These are phyloP conservation scores for Eupleurogrammus muticus DNA, from an alignment of 2,797 vertebrate genomes.

Conservation along the genomic window DNA sequence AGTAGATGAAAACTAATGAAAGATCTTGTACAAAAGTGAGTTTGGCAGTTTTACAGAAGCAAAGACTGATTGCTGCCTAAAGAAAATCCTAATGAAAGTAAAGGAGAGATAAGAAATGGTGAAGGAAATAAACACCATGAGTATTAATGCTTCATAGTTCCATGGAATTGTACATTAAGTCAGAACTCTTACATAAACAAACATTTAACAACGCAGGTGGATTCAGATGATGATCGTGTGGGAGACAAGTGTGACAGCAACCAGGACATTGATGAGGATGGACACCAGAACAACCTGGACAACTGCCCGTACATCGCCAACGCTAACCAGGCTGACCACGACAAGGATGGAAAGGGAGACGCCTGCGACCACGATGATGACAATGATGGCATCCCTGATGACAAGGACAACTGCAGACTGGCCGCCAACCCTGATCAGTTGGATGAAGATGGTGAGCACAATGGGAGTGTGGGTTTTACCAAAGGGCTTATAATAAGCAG, in stretches of 20 bases:
- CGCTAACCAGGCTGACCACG: constrained; percentile 97
- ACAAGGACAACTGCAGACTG: constrained; percentile 96
- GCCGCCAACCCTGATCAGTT: constrained; percentile 93
- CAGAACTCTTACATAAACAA: constrained; percentile 3
- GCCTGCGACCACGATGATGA: constrained; percentile 97
- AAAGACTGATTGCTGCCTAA: constrained; percentile 24
- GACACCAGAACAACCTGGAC: constrained; percentile 98
- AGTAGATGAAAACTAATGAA: constrained; percentile 44
- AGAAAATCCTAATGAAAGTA: constrained; percentile 30
- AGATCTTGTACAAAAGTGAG: constrained; percentile 52
- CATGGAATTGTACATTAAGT: not conserved
- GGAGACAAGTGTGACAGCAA: constrained; percentile 97
- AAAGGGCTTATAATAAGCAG: not conserved
- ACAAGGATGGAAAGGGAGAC: constrained; percentile 97
- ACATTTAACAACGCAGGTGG: constrained; percentile 81
- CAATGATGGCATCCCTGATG: constrained; percentile 95
- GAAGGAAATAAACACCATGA: constrained; percentile 6
- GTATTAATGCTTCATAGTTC: not conserved
- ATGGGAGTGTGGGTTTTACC: not conserved
- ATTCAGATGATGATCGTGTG: constrained; percentile 94
- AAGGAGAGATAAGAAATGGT: constrained; percentile 11
- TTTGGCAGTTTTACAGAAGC: constrained; percentile 45
- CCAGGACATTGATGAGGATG: constrained; percentile 98
- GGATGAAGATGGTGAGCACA: constrained; percentile 91
- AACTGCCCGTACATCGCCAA: constrained; percentile 98